Base-by-base conservation (phyloP, 1,140 invertebrate genomes). In the Papilio polyxenes region DNA sequence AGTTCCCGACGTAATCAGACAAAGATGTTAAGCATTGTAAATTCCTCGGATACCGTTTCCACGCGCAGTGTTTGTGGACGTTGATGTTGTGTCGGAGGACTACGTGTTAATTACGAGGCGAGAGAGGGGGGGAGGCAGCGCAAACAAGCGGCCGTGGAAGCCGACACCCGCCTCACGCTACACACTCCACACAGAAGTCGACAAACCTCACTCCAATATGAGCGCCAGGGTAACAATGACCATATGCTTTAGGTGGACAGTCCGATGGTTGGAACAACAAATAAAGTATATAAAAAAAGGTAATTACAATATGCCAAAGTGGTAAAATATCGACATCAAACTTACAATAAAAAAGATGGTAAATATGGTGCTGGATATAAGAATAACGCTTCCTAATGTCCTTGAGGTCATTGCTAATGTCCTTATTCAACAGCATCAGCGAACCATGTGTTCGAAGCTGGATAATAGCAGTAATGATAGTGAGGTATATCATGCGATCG, bases 81-180 rank as follows among this genome's bases (percentile, higher is more conserved):
- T 65, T 69, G 40, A 77, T 77, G 59, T 80, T 77, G 59, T 80
- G 59, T 48, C 62, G 78, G 56, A 23, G 17, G 49, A 80, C 78
- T 65, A 80, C 78, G 78, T 80, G 78, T 80, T 80, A 80, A 80
- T 80, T 65, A 80, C 59, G 31, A 23, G 37, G 17, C n/a, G 31
- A 69, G 40, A 15, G 15, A 15, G 15, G n/a, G 56, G n/a, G 56
- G 56, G 17, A 7, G 56, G 56, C 56, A 59, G n/a, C 56, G 56
- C 78, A 80, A 80, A 80, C 78, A 80, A 37, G 59, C 56, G 59
- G 56, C 78, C 78, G 78, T 80, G 78, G 78, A 79, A 80, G 59
- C 56, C 59, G 37, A 31, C 76, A 20, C 62, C 31, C 44, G 40
- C 4, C 49, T 8, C 17, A 59, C n/a, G 56, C 17, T 59, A 59